A percentile compares a stretch with the other conserved stretches of the same genome.
phyloP scores from a whole-genome alignment of 1,140 invertebrate genomes.

The Ruditapes philippinarum region DNA sequence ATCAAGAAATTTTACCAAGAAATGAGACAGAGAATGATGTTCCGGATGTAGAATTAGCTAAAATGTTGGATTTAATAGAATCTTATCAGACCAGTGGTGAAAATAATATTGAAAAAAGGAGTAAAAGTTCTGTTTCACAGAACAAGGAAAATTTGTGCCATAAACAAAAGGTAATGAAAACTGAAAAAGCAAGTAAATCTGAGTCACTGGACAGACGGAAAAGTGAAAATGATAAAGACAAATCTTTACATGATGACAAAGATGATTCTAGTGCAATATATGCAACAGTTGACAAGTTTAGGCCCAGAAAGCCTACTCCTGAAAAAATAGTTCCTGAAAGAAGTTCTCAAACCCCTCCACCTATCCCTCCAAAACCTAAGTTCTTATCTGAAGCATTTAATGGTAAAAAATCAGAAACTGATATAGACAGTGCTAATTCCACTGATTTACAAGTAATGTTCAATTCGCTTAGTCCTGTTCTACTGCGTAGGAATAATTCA shows the following conservation, averaged over 20 bases:
- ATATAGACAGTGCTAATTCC: conserved; percentile 67
- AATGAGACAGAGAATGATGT: neutral
- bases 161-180: neutral
- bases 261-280: conserved; percentile 38
- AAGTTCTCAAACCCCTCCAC: neutral
- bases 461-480: conserved; percentile 80
- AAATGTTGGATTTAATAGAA: conserved; percentile 57
- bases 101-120: neutral
- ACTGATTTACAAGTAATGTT: conserved; percentile 81
- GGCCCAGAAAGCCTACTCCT: conserved; percentile 42
- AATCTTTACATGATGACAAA: neutral
- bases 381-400: conserved; percentile 48
- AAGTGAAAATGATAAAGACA: neutral
- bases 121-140: neutral
- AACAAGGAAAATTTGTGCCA: neutral
- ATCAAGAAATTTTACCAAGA: neutral
- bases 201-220: neutral
- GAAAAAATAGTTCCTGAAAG: neutral
- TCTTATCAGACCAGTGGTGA: neutral
- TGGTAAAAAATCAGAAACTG: conserved; percentile 1
- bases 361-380: conserved; percentile 54
- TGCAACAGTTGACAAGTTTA: conserved; percentile 59
- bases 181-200: neutral
- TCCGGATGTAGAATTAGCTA: neutral
- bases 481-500: conserved; percentile 70